Percentiles rank a stretch among this genome's conserved stretches.
These are phyloP conservation scores for Incurvaria masculella DNA, from an alignment of 2,888 invertebrate species.

Conservation along the genomic window DNA sequence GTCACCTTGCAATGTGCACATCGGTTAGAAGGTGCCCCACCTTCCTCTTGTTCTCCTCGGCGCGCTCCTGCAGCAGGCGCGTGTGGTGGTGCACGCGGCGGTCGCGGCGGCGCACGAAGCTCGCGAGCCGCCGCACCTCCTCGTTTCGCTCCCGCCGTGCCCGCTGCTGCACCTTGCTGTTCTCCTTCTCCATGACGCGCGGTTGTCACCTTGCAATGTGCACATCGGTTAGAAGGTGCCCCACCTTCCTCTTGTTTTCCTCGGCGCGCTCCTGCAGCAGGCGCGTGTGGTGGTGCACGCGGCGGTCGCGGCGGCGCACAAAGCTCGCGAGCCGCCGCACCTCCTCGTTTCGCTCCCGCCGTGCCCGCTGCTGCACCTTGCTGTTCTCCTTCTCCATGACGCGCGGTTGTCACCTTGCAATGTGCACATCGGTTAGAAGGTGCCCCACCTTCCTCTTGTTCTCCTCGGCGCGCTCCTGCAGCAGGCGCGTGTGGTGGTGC, in stretches of 20 bases:
- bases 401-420: slow-evolving; percentile 79
- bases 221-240: too few species aligned
- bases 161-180: slow-evolving; percentile 87
- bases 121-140: slow-evolving; percentile 87
- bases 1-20: slow-evolving; percentile 79
- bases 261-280: slow-evolving; percentile 73
- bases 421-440: too few species aligned
- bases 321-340: slow-evolving; percentile 88
- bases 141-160: slow-evolving; percentile 94
- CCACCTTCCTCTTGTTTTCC: slow-evolving; percentile 67
- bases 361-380: slow-evolving; percentile 86
- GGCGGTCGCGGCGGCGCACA: slow-evolving; percentile 91
- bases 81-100: slow-evolving; percentile 78
- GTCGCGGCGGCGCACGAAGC: slow-evolving; percentile 93
- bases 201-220: slow-evolving; percentile 79
- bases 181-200: slow-evolving; percentile 92
- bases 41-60: slow-evolving; percentile 68
- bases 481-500: slow-evolving; percentile 61
- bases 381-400: slow-evolving; percentile 96
- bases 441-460: slow-evolving; percentile 66
- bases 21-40: too few species aligned
- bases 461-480: slow-evolving; percentile 77
- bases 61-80: slow-evolving; percentile 70
- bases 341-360: slow-evolving; percentile 92
- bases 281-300: slow-evolving; percentile 73